Evolutionary conservation across 2,888 invertebrate species (phyloP).

Genomic region (Melipona beecheii): DNA sequence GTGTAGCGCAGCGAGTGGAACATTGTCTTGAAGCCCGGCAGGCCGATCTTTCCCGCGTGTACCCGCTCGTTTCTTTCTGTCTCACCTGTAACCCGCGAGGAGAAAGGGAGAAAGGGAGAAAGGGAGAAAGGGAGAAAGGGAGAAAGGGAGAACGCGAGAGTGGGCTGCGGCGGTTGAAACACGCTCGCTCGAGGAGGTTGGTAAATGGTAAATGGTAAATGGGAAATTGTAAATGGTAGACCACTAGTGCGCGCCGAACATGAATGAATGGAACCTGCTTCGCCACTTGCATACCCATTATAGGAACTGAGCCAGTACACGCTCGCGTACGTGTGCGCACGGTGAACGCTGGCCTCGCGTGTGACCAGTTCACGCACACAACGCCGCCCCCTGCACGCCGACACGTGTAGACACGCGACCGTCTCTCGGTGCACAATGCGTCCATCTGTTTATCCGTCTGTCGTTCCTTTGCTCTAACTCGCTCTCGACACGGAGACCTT

Average conservation of each 20-base stretch:
- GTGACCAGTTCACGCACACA: slow-evolving; percentile 50
- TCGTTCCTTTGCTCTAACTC: slow-evolving; percentile 28
- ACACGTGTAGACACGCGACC: slow-evolving; percentile 59
- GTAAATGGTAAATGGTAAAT: slow-evolving; percentile 79
- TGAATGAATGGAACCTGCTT: slow-evolving; percentile 84
- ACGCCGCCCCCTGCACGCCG: background rate
- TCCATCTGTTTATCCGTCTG: slow-evolving; percentile 67
- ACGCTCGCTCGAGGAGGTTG: slow-evolving; percentile 72
- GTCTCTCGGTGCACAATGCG: slow-evolving; percentile 50
- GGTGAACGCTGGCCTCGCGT: slow-evolving; percentile 35
- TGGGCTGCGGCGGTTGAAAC: slow-evolving; percentile 50
- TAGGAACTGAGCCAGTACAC: slow-evolving; percentile 69
- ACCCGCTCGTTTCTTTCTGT: slow-evolving; percentile 36
- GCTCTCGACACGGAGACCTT: slow-evolving; percentile 21
- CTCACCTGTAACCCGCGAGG: background rate
- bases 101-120: slow-evolving; percentile 22
- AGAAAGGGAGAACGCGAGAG: slow-evolving; percentile 58
- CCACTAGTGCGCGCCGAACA: slow-evolving; percentile 78
- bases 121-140: slow-evolving; percentile 13
- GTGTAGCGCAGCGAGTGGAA: slow-evolving; percentile 46
- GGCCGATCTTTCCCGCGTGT: slow-evolving; percentile 58
- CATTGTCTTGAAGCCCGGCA: slow-evolving; percentile 45
- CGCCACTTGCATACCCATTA: slow-evolving; percentile 82
- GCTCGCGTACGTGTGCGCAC: slow-evolving; percentile 33
- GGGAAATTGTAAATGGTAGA: slow-evolving; percentile 82